Evolutionary conservation across 2,113 vertebrate genomes (phyloP).

Genomic region (Lagopus muta): DNA sequence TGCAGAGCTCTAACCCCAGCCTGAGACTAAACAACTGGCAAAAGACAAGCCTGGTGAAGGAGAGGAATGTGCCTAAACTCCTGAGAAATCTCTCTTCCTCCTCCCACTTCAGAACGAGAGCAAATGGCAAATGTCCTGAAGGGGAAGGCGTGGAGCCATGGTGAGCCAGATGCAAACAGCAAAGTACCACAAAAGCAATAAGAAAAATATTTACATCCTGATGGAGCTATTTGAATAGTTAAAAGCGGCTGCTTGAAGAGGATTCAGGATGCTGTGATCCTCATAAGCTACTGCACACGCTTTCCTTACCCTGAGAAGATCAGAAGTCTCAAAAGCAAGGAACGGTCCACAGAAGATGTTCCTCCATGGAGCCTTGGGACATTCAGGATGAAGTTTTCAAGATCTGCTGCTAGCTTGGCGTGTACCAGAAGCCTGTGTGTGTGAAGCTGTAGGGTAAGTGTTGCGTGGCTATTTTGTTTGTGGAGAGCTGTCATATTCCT

Average conservation of each 20-base stretch:
- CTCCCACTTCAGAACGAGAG: conserved; percentile 45
- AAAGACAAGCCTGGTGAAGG: conserved; percentile 28
- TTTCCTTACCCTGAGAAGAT: neutral
- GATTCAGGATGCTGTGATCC: conserved; percentile 45
- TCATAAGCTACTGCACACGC: neutral
- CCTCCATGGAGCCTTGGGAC: neutral
- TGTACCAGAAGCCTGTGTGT: neutral
- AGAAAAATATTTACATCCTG: conserved; percentile 71
- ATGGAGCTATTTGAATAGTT: conserved; percentile 51
- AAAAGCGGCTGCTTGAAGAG: conserved; percentile 45
- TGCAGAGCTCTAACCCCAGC: conserved; percentile 20
- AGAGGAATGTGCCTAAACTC: conserved; percentile 62
- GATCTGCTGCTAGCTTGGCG: neutral
- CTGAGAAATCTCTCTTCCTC: conserved; percentile 66
- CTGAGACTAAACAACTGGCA: conserved; percentile 61
- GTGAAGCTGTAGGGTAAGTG: conserved; percentile 46
- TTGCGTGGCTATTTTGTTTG: fast-evolving
- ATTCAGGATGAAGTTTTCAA: neutral
- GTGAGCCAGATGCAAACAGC: conserved; percentile 67
- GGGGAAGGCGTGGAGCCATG: conserved; percentile 44
- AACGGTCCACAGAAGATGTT: neutral
- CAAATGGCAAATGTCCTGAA: conserved; percentile 63
- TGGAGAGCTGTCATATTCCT: neutral
- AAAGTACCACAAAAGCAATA: conserved; percentile 61
- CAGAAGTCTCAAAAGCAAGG: neutral